These are phyloP conservation scores for Pantherophis guttatus DNA, from an alignment of 2,113 vertebrate species.

Conservation along the genomic window DNA sequence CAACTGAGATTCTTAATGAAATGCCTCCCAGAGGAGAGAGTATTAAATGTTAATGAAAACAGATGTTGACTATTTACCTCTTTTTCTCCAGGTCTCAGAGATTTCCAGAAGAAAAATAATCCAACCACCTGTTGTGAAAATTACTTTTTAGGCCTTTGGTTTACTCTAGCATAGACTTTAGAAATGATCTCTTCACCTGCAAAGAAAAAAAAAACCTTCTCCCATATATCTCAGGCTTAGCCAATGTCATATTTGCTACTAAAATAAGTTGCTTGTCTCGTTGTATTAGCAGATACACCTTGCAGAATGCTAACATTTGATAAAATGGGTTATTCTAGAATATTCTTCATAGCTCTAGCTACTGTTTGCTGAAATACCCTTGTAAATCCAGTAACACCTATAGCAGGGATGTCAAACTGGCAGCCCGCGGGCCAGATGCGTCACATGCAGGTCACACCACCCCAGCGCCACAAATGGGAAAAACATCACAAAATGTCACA, in stretches of 20 bases:
- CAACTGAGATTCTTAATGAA: slow-evolving; percentile 11
- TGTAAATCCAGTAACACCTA: neutral
- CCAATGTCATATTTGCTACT: fast-evolving
- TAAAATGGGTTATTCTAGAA: neutral
- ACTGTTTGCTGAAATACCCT: fast-evolving
- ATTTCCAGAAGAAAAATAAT: neutral
- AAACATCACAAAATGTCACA: no score
- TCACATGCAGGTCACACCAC: no score
- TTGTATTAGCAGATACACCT: neutral
- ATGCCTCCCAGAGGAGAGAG: neutral
- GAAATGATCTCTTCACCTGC: neutral
- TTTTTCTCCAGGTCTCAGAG: neutral
- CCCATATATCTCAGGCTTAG: neutral
- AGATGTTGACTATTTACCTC: slow-evolving; percentile 18
- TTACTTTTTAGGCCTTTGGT: neutral
- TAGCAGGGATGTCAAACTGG: no score
- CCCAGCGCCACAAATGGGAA: no score
- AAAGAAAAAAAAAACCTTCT: neutral
- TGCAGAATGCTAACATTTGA: neutral
- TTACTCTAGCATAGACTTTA: neutral
- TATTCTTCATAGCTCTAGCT: neutral
- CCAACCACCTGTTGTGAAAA: neutral
- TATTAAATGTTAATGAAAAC: neutral
- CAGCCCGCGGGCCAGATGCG: no score
- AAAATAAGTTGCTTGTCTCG: no score